Evolutionary conservation across 2,113 vertebrate species (phyloP).

Genomic region (Maccullochella peelii): DNA sequence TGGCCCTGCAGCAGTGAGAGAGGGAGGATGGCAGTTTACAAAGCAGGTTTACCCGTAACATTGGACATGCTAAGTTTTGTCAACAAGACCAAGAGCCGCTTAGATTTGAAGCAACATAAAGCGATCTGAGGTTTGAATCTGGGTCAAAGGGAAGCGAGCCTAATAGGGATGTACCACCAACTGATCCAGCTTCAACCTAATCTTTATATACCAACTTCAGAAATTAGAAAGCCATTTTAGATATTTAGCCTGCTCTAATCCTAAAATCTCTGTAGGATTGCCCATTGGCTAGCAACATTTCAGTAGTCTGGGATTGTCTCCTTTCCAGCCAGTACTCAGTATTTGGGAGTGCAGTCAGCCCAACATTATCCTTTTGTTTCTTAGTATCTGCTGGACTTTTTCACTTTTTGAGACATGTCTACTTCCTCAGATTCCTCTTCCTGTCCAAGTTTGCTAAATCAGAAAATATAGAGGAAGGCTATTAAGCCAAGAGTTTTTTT

Average conservation of each 20-base stretch:
- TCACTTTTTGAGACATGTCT: slow-evolving; percentile 8
- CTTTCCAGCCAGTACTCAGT: slow-evolving; percentile 18
- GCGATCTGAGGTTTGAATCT: slow-evolving; percentile 63
- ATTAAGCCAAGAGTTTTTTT: slow-evolving; percentile 39
- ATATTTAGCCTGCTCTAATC: slow-evolving; percentile 71
- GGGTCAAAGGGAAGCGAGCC: slow-evolving; percentile 68
- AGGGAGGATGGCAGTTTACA: slow-evolving; percentile 49
- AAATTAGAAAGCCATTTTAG: slow-evolving; percentile 73
- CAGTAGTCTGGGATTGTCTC: slow-evolving; percentile 54
- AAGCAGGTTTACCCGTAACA: slow-evolving; percentile 59
- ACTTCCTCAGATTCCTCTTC: slow-evolving; percentile 22
- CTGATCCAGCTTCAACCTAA: slow-evolving; percentile 65
- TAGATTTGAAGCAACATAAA: slow-evolving; percentile 58
- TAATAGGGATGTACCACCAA: slow-evolving; percentile 61
- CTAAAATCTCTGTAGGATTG: slow-evolving; percentile 57
- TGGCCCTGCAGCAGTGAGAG: slow-evolving; percentile 45
- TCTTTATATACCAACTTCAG: slow-evolving; percentile 53
- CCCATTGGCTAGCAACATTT: slow-evolving; percentile 28
- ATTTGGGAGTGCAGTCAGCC: slow-evolving; percentile 22
- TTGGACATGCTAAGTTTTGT: slow-evolving; percentile 68
- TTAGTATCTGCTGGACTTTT: background rate
- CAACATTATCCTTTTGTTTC: slow-evolving; percentile 37
- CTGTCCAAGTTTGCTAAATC: slow-evolving; percentile 36
- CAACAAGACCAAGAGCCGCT: slow-evolving; percentile 66
- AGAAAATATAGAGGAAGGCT: slow-evolving; percentile 51